phyloP scores from a whole-genome alignment of 2,113 vertebrate genomes.

The Trematocara macrostoma region DNA sequence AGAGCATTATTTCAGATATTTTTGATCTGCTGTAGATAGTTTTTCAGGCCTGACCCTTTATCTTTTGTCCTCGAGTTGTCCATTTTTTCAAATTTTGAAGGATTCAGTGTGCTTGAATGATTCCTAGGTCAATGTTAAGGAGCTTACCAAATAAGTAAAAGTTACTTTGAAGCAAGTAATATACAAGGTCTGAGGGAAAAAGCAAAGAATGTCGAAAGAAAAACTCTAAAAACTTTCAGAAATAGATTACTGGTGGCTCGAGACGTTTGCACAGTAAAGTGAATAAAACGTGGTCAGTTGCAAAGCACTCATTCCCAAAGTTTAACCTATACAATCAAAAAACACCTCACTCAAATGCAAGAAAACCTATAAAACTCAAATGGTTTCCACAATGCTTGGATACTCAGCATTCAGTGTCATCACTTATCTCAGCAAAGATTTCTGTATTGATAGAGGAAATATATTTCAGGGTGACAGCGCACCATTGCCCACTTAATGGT shows the following conservation, averaged over 20 bases:
- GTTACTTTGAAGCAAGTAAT: neutral
- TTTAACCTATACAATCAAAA: neutral
- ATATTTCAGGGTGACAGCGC: conserved; percentile 4
- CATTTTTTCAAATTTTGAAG: neutral
- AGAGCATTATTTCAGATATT: neutral
- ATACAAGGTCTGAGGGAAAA: neutral
- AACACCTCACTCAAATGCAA: neutral
- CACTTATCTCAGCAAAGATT: neutral
- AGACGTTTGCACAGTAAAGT: neutral
- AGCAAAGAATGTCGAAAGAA: neutral
- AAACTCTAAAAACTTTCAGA: neutral
- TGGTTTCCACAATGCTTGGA: neutral
- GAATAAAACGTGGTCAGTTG: neutral
- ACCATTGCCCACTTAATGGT: neutral
- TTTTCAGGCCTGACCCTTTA: neutral
- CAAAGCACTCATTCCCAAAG: neutral
- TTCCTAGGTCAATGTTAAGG: neutral
- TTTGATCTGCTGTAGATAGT: neutral
- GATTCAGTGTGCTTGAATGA: neutral
- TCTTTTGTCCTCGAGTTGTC: neutral
- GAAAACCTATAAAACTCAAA: neutral
- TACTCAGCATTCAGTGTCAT: neutral
- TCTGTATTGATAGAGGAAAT: neutral
- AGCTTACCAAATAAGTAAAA: neutral
- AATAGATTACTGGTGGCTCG: neutral